phyloP scores from a whole-genome alignment of 1,140 invertebrate species.

The Microplitis demolitor region DNA sequence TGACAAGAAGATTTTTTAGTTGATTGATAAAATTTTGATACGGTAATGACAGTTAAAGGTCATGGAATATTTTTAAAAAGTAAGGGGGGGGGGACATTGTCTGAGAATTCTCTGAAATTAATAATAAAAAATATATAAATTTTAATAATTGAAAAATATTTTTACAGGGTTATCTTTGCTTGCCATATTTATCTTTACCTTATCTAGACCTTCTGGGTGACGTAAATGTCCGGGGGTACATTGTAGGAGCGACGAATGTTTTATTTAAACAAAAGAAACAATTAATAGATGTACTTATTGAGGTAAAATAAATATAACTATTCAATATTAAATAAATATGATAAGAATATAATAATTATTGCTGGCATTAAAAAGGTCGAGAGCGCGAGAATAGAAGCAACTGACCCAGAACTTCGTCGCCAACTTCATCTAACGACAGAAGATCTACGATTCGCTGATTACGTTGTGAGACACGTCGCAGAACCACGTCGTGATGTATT shows the following conservation, averaged over 20 bases:
- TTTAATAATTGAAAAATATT: slow-evolving; percentile 20
- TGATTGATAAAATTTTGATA: too few species aligned
- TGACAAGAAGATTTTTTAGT: too few species aligned
- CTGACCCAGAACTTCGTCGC: slow-evolving; percentile 81
- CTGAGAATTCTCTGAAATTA: background rate
- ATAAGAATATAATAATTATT: background rate
- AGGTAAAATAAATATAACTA: slow-evolving; percentile 64
- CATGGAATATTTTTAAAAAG: too few species aligned
- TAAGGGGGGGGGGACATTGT: too few species aligned
- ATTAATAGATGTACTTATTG: slow-evolving; percentile 90
- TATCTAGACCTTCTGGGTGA: slow-evolving; percentile 93
- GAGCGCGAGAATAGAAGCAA: slow-evolving; percentile 85
- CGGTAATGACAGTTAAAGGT: too few species aligned
- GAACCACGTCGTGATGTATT: slow-evolving; percentile 79
- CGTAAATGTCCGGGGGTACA: slow-evolving; percentile 85
- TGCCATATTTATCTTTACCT: slow-evolving; percentile 95
- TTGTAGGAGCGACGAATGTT: slow-evolving; percentile 96
- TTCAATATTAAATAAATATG: background rate
- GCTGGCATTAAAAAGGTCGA: slow-evolving; percentile 61
- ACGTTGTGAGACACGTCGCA: slow-evolving; percentile 84
- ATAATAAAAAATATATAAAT: background rate
- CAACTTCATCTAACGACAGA: slow-evolving; percentile 89
- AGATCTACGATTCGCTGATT: slow-evolving; percentile 94
- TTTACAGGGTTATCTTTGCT: slow-evolving; percentile 83
- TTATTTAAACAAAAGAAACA: slow-evolving; percentile 95